phyloP scores from a whole-genome alignment of 53 echinoderm and acorn worm genomes.

The Crossaster papposus region DNA sequence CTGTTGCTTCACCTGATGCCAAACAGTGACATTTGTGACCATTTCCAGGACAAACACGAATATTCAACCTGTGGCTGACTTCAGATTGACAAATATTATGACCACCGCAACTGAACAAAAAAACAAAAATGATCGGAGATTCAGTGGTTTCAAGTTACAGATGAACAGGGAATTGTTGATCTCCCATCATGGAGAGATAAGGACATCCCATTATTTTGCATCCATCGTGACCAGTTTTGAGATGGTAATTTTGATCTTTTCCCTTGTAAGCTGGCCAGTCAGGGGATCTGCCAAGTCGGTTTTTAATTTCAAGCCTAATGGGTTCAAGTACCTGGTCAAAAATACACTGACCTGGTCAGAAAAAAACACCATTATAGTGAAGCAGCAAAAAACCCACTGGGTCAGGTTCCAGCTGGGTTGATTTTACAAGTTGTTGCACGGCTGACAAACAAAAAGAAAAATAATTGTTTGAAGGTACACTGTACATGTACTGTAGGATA shows the following conservation, averaged over 20 bases:
- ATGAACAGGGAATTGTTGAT: neutral
- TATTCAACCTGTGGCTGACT: neutral
- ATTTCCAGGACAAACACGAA: neutral
- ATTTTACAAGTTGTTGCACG: neutral
- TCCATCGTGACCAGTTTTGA: constrained; percentile 19
- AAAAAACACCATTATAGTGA: neutral
- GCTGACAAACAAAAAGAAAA: no score
- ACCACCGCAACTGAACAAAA: neutral
- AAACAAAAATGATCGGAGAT: neutral
- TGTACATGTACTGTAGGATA: no score
- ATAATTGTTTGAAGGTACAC: no score
- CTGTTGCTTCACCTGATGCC: neutral
- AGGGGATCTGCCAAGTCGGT: neutral
- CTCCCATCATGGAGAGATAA: neutral
- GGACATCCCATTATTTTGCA: neutral
- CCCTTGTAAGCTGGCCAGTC: constrained; percentile 14
- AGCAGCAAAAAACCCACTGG: neutral
- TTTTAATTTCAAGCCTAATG: constrained; percentile 47
- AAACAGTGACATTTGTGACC: neutral
- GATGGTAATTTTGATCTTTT: constrained; percentile 1
- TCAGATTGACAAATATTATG: neutral
- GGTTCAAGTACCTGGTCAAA: constrained; percentile 48
- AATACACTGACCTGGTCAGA: constrained; percentile 29
- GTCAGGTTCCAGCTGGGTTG: neutral
- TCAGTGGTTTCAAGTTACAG: constrained; percentile 24